phyloP scores from a whole-genome alignment of 1,140 invertebrate genomes.

The Tetramorium parvispinum region DNA sequence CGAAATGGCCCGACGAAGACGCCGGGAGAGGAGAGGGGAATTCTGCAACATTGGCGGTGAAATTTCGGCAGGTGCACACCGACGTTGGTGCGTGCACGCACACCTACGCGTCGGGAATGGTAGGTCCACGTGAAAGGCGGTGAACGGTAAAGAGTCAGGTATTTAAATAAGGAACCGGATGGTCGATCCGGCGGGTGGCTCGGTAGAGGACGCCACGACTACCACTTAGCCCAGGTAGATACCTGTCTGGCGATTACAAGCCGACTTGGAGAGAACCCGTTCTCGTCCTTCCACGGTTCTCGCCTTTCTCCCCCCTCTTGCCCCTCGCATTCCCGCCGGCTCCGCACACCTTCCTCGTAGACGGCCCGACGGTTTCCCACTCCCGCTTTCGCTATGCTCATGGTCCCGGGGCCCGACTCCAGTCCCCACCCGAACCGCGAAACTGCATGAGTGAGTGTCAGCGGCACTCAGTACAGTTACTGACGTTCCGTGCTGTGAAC shows the following conservation, averaged over 20 bases:
- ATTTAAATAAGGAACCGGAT: slow-evolving; percentile 80
- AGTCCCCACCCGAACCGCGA: slow-evolving; percentile 72
- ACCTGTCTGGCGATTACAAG: slow-evolving; percentile 59
- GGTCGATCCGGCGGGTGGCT: slow-evolving; percentile 67
- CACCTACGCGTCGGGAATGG: not conserved
- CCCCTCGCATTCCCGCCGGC: not conserved
- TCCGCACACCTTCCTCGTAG: slow-evolving; percentile 21
- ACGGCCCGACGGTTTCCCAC: slow-evolving; percentile 62
- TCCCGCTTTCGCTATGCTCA: slow-evolving; percentile 45
- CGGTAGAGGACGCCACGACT: slow-evolving; percentile 80
- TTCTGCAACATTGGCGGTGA: slow-evolving; percentile 26
- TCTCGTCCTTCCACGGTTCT: slow-evolving; percentile 54
- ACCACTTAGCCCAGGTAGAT: slow-evolving; percentile 60
- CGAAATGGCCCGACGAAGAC: not conserved
- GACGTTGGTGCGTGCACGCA: not conserved
- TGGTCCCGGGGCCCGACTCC: slow-evolving; percentile 66
- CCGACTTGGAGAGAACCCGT: slow-evolving; percentile 68
- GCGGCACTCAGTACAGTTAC: slow-evolving; percentile 83
- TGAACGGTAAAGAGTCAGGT: slow-evolving; percentile 77
- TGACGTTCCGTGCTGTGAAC: slow-evolving; percentile 78
- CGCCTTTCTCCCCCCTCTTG: slow-evolving; percentile 40
- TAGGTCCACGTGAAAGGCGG: slow-evolving; percentile 62
- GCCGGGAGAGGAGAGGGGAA: not conserved
- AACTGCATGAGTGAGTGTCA: slow-evolving; percentile 79
- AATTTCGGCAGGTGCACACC: slow-evolving; percentile 71